Evolutionary conservation across 2,797 vertebrate genomes (phyloP), one percentile per base, ranked within the genome.

Genomic region (Rhinella marina): DNA sequence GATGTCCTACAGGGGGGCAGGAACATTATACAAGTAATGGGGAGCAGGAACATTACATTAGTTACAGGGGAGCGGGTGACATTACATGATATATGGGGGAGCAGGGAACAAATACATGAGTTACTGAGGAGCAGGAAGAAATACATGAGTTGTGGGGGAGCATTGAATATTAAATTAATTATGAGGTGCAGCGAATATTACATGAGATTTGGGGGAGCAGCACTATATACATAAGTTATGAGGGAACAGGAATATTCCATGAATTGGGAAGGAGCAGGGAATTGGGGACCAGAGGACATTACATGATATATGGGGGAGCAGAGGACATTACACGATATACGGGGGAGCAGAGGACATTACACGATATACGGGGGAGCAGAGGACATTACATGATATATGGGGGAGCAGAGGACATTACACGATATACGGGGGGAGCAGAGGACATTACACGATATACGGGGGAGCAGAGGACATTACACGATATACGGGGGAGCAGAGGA

Each of bases 241-340:
- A 1, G 48, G 76, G 16, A 19, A 0, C 57, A 1, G 57, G 17
- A 16, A 16, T 4, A 73, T 32, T 41, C 5, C 52, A 54, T 16
- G 1, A 1, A 3, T 11, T 0, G 6, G 13, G 56, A n/a, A n/a
- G 21, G 2, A 1, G 64, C 16, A 54, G 16, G n/a, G n/a, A n/a
- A 50, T 14, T 2, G 73, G 41, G 41, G 73, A 52, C 8, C 21
- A 77, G 21, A 50, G 52, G 32, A 7, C 41, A 13, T 7, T 6
- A 3, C 57, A 17, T 11, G 0, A 12, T 19, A n/a, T 12, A 59
- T 27, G 70, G 72, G 6, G 8, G 75, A 32, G 12, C 25, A 79
- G 62, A 10, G 41, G n/a, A 41, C 19, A n/a, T 12, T 50, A 25
- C 41, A 56, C 48, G 14, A 29, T 21, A 56, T 50, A 21, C 73